Evolutionary conservation across 2,797 vertebrate species (phyloP).

Genomic region (Agapornis canus): DNA sequence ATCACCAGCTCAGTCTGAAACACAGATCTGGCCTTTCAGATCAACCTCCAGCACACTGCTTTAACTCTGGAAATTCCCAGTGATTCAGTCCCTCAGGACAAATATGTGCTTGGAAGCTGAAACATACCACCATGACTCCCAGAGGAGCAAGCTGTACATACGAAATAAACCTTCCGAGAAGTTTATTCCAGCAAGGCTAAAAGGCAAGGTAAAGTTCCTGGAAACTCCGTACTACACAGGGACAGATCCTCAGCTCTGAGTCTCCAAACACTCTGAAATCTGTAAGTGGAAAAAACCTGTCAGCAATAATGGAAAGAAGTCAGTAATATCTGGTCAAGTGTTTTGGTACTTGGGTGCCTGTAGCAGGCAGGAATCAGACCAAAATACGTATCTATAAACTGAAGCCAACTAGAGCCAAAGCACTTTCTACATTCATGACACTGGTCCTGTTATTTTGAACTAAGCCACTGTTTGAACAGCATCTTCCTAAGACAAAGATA

Average conservation of each 20-base stretch:
- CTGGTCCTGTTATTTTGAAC: background rate
- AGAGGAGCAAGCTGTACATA: background rate
- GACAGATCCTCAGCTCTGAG: background rate
- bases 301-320: background rate
- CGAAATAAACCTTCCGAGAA: background rate
- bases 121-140: background rate
- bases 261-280: background rate
- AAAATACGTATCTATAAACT: background rate
- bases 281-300: background rate
- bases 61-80: background rate
- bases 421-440: background rate
- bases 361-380: background rate
- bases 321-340: background rate
- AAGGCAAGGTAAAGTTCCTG: background rate
- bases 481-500: background rate
- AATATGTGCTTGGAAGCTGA: conserved; percentile 27
- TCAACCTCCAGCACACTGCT: background rate
- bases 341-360: background rate
- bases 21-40: background rate
- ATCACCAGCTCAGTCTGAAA: background rate
- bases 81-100: conserved; percentile 34
- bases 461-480: background rate
- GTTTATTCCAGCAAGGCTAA: background rate
- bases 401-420: background rate
- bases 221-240: background rate